Evolutionary conservation across 2,797 vertebrate species (phyloP).

Genomic region (Alcedo quadribrachys): DNA sequence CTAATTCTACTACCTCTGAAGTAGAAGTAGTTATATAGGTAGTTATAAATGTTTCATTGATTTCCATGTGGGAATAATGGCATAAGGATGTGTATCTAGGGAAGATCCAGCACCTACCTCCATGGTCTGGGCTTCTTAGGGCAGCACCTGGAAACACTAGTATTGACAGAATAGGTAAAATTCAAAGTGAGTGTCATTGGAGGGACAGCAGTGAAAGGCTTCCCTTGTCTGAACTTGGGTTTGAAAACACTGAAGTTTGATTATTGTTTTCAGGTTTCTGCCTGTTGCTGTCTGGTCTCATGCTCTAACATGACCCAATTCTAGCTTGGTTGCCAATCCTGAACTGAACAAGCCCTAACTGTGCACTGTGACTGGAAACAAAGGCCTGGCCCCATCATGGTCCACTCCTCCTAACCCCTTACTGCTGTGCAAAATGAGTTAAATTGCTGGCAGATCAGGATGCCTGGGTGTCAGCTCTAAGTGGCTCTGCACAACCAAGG

Average conservation of each 20-base stretch:
- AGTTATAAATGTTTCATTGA: neutral
- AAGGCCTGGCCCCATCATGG: neutral
- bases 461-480: neutral
- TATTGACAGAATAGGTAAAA: neutral
- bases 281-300: neutral
- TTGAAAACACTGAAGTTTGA: neutral
- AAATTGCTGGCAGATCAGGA: neutral
- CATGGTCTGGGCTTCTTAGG: neutral
- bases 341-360: neutral
- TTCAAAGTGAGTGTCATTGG: rapidly evolving
- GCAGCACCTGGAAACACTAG: neutral
- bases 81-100: neutral
- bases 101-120: neutral
- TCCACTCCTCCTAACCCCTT: neutral
- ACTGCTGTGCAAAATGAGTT: neutral
- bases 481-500: neutral
- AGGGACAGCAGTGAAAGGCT: neutral
- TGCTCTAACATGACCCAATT: neutral
- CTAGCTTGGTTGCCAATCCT: neutral
- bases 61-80: neutral
- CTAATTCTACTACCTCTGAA: neutral
- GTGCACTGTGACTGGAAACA: neutral
- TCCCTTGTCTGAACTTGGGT: neutral
- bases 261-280: neutral
- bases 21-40: too few relatives aligned